Evolutionary conservation across 2,113 vertebrate species (phyloP).

Genomic region (Stigmatopora argus): DNA sequence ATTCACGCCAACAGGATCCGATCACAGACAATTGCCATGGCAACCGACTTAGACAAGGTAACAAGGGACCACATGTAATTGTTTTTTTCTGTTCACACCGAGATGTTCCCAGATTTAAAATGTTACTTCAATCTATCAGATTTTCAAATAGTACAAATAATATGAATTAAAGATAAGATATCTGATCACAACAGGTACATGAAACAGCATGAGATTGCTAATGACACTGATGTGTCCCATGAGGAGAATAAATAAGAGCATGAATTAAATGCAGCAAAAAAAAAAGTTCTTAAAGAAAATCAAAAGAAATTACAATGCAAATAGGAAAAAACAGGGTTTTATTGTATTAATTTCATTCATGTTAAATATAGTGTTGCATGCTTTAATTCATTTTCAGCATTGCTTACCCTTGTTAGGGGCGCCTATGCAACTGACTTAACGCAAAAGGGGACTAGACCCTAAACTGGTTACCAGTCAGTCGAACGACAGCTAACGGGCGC

Average conservation of each 20-base stretch:
- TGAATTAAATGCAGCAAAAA: background rate
- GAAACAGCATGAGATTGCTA: background rate
- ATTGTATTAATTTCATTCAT: background rate
- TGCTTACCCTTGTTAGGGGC: too few relatives aligned
- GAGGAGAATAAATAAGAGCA: background rate
- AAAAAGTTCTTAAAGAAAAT: background rate
- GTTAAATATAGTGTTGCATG: too few relatives aligned
- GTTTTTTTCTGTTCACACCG: conserved; percentile 24
- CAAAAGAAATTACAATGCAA: background rate
- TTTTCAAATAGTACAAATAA: conserved; percentile 4
- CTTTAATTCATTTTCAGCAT: too few relatives aligned
- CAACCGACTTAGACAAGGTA: conserved; percentile 54
- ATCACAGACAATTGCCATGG: conserved; percentile 55
- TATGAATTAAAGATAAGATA: background rate
- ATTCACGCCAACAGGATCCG: conserved; percentile 40
- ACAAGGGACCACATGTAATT: conserved; percentile 21
- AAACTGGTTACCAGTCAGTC: too few relatives aligned
- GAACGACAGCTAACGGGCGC: too few relatives aligned
- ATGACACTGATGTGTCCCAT: background rate
- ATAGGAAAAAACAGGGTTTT: background rate
- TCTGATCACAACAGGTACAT: background rate
- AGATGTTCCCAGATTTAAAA: conserved; percentile 24
- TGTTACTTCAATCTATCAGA: conserved; percentile 19
- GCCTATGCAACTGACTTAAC: too few relatives aligned
- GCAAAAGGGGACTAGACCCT: too few relatives aligned